Conservation (phyloP, 2,888 invertebrate species). For the Anorthoa munda region DNA sequence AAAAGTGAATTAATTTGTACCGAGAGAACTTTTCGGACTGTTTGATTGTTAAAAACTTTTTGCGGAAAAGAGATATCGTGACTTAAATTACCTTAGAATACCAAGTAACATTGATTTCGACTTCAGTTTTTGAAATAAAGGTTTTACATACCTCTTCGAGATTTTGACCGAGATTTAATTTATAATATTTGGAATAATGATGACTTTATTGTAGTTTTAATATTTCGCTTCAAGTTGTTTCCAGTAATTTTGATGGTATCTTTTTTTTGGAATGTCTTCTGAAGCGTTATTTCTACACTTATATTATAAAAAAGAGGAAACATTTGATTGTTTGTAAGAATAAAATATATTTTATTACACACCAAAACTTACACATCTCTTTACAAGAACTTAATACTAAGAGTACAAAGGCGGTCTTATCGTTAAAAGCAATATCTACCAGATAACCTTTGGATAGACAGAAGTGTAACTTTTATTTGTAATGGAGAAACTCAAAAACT, state of each 20-base stretch:
- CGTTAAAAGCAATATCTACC: too few relatives aligned
- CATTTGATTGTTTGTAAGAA: too few relatives aligned
- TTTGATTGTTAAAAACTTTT: constrained; percentile 34
- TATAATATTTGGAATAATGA: constrained; percentile 8
- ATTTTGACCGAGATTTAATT: not conserved
- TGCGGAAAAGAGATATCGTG: not conserved
- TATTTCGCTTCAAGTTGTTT: not conserved
- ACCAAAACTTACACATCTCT: too few relatives aligned
- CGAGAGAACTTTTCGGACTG: constrained; percentile 11
- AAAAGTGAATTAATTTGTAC: constrained; percentile 21
- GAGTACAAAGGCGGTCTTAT: too few relatives aligned
- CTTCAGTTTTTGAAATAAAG: too few relatives aligned
- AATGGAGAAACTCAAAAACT: too few relatives aligned
- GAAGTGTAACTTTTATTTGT: too few relatives aligned
- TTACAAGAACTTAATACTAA: too few relatives aligned
- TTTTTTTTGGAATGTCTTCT: not conserved
- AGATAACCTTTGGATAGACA: too few relatives aligned
- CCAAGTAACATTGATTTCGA: not conserved
- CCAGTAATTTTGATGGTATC: not conserved
- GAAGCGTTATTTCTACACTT: not conserved
- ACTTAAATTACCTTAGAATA: constrained; percentile 40
- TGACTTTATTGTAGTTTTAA: constrained; percentile 13
- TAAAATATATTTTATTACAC: too few relatives aligned
- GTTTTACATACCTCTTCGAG: too few relatives aligned
- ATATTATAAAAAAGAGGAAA: too few relatives aligned